phyloP scores from a whole-genome alignment of 2,888 invertebrate genomes.

The Ariolimax columbianus region DNA sequence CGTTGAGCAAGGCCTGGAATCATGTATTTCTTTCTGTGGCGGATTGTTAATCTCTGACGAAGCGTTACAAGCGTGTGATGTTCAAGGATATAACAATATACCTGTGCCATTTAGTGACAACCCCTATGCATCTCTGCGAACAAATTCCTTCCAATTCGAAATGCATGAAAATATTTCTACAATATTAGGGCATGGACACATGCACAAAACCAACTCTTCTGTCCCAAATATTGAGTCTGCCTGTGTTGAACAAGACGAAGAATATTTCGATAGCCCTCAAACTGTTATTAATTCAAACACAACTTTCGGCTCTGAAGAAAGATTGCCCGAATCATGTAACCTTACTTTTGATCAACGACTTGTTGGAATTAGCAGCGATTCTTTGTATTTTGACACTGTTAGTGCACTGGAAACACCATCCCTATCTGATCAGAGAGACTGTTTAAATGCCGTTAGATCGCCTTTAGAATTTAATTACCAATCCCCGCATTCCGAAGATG shows the following conservation, averaged over 20 bases:
- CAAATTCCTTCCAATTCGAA: not conserved
- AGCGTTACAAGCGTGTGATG: too few species aligned
- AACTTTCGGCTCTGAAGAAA: not conserved
- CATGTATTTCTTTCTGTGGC: not conserved
- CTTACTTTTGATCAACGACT: not conserved
- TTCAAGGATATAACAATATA: too few species aligned
- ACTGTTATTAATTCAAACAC: not conserved
- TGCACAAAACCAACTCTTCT: not conserved
- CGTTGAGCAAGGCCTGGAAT: not conserved
- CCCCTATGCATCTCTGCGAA: not conserved
- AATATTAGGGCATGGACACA: not conserved
- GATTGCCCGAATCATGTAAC: not conserved
- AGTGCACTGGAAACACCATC: not conserved
- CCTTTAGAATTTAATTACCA: not conserved
- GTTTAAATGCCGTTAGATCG: not conserved
- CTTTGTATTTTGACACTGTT: constrained; percentile 34
- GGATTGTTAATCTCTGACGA: not conserved
- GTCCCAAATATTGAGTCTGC: not conserved
- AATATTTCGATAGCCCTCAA: not conserved
- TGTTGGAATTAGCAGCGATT: constrained; percentile 16
- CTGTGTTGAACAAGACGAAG: not conserved
- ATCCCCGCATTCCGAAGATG: not conserved
- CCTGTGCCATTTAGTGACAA: too few species aligned
- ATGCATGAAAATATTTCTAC: not conserved
- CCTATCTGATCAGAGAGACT: not conserved